Conservation (phyloP, 2,113 vertebrate species). For the Notiomystis cincta region DNA sequence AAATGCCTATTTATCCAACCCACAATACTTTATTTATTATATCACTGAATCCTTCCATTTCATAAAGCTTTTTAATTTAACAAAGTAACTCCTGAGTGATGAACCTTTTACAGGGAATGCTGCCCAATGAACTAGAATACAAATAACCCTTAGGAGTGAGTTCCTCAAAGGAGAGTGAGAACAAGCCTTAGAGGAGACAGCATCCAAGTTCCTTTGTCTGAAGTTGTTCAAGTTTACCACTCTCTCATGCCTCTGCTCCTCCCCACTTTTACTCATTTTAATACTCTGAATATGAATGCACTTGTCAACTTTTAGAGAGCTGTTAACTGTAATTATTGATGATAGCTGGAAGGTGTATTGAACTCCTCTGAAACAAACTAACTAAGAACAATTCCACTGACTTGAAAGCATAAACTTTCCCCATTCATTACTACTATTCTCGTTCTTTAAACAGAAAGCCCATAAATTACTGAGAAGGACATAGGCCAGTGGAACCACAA, state of each 20-base stretch:
- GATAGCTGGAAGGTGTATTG: background rate
- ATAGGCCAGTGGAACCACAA: background rate
- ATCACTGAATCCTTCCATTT: background rate
- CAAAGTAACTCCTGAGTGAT: background rate
- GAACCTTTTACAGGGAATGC: background rate
- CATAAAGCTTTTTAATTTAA: background rate
- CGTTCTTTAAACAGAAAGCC: background rate
- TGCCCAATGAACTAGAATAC: background rate
- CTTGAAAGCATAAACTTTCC: background rate
- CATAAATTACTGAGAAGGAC: background rate
- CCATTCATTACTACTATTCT: background rate
- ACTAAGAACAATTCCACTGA: slow-evolving; percentile 13
- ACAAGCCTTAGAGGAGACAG: background rate
- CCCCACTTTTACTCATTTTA: background rate
- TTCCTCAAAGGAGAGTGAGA: background rate
- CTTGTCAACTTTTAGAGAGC: background rate
- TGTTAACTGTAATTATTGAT: background rate
- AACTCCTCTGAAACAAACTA: slow-evolving; percentile 21
- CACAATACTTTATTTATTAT: background rate
- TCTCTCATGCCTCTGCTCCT: background rate
- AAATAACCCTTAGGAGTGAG: background rate
- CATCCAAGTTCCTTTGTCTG: background rate
- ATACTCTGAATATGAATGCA: background rate
- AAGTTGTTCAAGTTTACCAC: background rate
- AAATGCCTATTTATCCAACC: background rate